Evolutionary conservation across 1,140 invertebrate genomes (phyloP).

Genomic region (Drosophila varians): DNA sequence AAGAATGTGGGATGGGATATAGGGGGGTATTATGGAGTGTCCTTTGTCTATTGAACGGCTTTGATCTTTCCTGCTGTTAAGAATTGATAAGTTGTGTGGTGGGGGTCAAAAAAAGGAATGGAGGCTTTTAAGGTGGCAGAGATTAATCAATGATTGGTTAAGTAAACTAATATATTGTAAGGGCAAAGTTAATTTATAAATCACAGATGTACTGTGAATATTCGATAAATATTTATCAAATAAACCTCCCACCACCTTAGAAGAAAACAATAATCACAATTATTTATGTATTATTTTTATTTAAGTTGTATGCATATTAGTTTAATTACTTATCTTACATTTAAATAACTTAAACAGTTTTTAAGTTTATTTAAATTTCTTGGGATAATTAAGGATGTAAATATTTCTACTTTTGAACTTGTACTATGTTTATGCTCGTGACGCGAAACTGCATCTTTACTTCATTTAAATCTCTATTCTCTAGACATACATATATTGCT

Average conservation of each 20-base stretch:
- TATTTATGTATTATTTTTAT: slow-evolving; percentile 25
- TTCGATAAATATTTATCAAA: no score
- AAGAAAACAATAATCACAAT: neutral
- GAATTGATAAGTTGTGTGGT: neutral
- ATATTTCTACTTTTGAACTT: slow-evolving; percentile 73
- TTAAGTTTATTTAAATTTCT: slow-evolving; percentile 16
- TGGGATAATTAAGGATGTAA: slow-evolving; percentile 47
- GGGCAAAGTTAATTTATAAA: no score
- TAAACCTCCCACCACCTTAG: no score
- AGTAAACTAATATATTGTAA: no score
- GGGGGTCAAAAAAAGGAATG: neutral
- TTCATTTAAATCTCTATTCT: slow-evolving; percentile 8
- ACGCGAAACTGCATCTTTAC: slow-evolving; percentile 48
- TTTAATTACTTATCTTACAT: slow-evolving; percentile 25
- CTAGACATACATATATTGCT: slow-evolving; percentile 53
- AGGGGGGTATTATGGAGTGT: slow-evolving; percentile 25
- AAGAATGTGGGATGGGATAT: neutral
- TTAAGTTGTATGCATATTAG: slow-evolving; percentile 22
- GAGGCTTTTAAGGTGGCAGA: slow-evolving; percentile 16
- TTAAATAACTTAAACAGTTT: slow-evolving; percentile 30
- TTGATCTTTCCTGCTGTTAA: slow-evolving; percentile 50
- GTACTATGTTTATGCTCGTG: slow-evolving; percentile 75
- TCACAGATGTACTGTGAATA: no score
- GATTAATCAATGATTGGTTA: slow-evolving; percentile 17
- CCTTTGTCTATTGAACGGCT: slow-evolving; percentile 54